These are phyloP conservation scores for Artemia sinica DNA, from an alignment of 2,888 invertebrate genomes.

Conservation along the genomic window DNA sequence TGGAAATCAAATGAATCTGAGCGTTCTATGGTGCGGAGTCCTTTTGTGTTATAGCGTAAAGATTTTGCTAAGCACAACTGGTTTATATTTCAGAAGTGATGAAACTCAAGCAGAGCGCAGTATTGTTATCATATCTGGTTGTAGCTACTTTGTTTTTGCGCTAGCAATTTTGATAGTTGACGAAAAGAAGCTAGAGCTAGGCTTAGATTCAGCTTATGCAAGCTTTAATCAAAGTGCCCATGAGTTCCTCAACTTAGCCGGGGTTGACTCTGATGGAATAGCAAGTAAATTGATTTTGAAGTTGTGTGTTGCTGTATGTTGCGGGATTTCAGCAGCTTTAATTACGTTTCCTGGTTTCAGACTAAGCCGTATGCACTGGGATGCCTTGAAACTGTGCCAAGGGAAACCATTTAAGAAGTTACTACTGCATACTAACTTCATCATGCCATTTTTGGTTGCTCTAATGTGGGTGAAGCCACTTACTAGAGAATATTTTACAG, in stretches of 20 bases:
- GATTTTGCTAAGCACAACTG: slow-evolving; percentile 61
- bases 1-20: slow-evolving; percentile 69
- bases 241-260: slow-evolving; percentile 63
- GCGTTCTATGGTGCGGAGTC: slow-evolving; percentile 82
- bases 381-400: slow-evolving; percentile 52
- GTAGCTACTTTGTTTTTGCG: slow-evolving; percentile 70
- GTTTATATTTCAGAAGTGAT: slow-evolving; percentile 68
- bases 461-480: slow-evolving; percentile 81
- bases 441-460: slow-evolving; percentile 65
- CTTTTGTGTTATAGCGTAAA: slow-evolving; percentile 71
- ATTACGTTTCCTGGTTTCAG: slow-evolving; percentile 90
- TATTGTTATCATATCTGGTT: slow-evolving; percentile 78
- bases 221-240: slow-evolving; percentile 78
- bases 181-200: slow-evolving; percentile 73
- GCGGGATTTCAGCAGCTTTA: slow-evolving; percentile 67
- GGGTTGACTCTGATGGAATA: slow-evolving; percentile 58
- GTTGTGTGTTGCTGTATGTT: slow-evolving; percentile 66
- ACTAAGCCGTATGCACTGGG: slow-evolving; percentile 79
- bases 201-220: slow-evolving; percentile 69
- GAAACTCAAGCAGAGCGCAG: slow-evolving; percentile 88
- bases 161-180: slow-evolving; percentile 83
- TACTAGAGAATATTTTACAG: slow-evolving; percentile 60
- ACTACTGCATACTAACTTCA: slow-evolving; percentile 65
- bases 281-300: slow-evolving; percentile 79
- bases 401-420: slow-evolving; percentile 46